Evolutionary conservation across 2,797 vertebrate genomes (phyloP).

Genomic region (Lepilemur septentrionalis): DNA sequence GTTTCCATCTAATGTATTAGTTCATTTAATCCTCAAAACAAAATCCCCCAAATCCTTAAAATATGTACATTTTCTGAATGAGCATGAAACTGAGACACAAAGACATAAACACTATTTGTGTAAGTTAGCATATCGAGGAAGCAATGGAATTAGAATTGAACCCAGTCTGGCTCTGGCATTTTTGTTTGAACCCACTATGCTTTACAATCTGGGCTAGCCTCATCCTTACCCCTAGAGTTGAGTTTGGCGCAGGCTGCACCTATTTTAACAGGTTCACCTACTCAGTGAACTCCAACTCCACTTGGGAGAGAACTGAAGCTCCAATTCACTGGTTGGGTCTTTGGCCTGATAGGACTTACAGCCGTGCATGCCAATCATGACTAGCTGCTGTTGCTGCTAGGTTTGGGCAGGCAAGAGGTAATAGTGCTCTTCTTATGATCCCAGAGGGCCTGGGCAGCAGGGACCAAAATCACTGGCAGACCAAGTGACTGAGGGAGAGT

Average conservation of each 20-base stretch:
- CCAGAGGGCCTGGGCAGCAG: neutral
- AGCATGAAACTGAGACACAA: neutral
- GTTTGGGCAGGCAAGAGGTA: neutral
- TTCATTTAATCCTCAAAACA: neutral
- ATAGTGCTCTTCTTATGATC: neutral
- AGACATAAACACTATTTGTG: neutral
- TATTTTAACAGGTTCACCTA: neutral
- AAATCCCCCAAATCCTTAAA: neutral
- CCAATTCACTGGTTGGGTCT: neutral
- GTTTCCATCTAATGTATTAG: neutral
- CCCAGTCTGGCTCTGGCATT: neutral
- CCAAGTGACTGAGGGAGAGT: neutral
- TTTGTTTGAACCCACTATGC: neutral
- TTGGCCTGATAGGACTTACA: neutral
- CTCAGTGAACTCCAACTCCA: neutral
- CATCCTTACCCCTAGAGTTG: neutral
- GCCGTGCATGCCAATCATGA: neutral
- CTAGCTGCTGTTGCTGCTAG: neutral
- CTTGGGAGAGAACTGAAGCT: neutral
- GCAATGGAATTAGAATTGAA: neutral
- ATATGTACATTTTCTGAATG: neutral
- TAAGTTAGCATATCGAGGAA: neutral
- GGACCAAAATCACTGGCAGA: neutral
- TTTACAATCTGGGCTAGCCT: neutral
- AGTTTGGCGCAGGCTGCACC: neutral